Base-by-base conservation (phyloP, 2,888 invertebrate species). In the Pachymerium ferrugineum region DNA sequence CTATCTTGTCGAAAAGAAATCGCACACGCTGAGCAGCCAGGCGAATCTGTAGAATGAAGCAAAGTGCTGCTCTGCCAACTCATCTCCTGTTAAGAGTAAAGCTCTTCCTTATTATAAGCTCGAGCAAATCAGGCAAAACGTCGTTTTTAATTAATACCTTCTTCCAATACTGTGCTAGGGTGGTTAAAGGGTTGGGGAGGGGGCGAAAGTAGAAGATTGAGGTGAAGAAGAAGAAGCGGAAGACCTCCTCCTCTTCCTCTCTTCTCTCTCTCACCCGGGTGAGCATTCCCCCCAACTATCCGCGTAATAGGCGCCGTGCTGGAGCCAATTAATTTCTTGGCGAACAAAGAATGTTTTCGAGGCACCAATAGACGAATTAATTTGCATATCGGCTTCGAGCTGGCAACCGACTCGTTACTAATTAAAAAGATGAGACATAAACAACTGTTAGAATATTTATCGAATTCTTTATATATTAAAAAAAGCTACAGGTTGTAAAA, bases 141-240 rank as follows among this genome's bases (percentile, higher is more conserved):
- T 62, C 62, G 62, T 62, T 62, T 62, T 62, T 62, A 62, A 62
- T 62, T 62, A 62, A 62, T 62, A 62, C 62, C 62, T 62, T 62
- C 62, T 62, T 62, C 62, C 28, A 25, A 62, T 62, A n/a, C 25
- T 5, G 14, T 62, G 28, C 25, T 62, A 12, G 25, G 28, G 62
- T 62, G 62, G 62, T 62, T 62, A 62, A 62, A 28, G 62, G 62
- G 62, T 62, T 62, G 62, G 28, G 28, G 28, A 62, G 25, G 62
- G 62, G 19, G 16, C 14, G 47, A 5, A 28, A 62, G 28, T 62
- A n/a, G 62, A 62, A 62, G 62, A 62, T 62, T 62, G 62, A 62
- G 62, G 62, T 62, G 28, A 25, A 62, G 28, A 54, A n/a, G n/a
- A n/a, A 62, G 28, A 62, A 62, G 62, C 62, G 62, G 62, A 62